Percentiles rank a stretch among this genome's conserved stretches.
These are phyloP conservation scores for Nomada flava DNA, from an alignment of 2,888 invertebrate species.

Conservation along the genomic window DNA sequence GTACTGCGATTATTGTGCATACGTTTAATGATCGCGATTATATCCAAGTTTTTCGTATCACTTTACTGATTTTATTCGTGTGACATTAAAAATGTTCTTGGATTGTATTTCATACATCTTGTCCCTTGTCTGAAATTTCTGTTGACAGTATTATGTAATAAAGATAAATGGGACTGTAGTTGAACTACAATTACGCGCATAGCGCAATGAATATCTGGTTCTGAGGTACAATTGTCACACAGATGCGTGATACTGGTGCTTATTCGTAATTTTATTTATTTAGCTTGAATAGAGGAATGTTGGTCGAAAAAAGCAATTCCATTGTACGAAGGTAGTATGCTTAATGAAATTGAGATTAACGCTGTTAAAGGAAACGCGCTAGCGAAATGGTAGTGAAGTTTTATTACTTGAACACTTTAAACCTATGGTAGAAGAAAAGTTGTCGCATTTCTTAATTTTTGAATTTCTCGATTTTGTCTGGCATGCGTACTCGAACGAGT, in stretches of 20 bases:
- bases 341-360: too few relatives aligned
- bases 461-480: background rate
- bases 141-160: slow-evolving; percentile 15
- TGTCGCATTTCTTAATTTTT: too few relatives aligned
- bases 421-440: too few relatives aligned
- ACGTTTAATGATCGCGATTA: background rate
- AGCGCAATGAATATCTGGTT: slow-evolving; percentile 17
- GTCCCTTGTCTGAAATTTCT: background rate
- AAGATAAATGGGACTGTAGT: slow-evolving; percentile 4
- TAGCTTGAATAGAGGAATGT: background rate
- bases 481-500: background rate
- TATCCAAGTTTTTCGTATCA: background rate
- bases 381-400: too few relatives aligned
- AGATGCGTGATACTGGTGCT: background rate
- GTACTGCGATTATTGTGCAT: background rate
- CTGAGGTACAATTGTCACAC: background rate
- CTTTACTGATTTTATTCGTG: background rate
- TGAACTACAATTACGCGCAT: background rate
- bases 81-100: background rate
- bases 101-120: background rate
- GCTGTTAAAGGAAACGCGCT: too few relatives aligned
- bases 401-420: too few relatives aligned
- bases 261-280: background rate
- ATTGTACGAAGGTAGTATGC: background rate
- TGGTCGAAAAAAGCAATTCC: background rate